Percentiles rank a stretch among this genome's conserved stretches.
Evolutionary conservation across 1,140 invertebrate species (phyloP).

Genomic region (Drosophila sechellia): DNA sequence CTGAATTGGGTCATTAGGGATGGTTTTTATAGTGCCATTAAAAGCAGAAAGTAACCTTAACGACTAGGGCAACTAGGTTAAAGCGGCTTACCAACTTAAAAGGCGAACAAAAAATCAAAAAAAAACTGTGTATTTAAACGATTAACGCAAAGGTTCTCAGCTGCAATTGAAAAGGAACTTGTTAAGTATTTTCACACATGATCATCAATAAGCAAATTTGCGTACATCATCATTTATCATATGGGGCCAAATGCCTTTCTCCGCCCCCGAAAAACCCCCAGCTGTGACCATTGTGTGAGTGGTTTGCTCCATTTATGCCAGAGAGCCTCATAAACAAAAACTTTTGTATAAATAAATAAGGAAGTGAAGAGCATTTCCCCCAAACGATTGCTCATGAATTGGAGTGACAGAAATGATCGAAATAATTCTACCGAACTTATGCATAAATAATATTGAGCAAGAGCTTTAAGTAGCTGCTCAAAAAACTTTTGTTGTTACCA

Average conservation of each 20-base stretch:
- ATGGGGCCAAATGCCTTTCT: slow-evolving; percentile 17
- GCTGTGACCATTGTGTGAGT: slow-evolving; percentile 60
- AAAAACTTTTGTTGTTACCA: slow-evolving; percentile 23
- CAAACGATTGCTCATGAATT: slow-evolving; percentile 31
- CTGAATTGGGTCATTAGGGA: slow-evolving; percentile 69
- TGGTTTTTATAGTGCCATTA: slow-evolving; percentile 66
- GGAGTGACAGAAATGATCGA: neutral
- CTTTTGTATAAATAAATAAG: slow-evolving; percentile 52
- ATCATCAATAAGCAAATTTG: slow-evolving; percentile 75
- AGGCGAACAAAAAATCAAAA: neutral
- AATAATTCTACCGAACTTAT: slow-evolving; percentile 14
- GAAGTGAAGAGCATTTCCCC: slow-evolving; percentile 2
- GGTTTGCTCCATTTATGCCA: slow-evolving; percentile 44
- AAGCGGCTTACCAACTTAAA: neutral
- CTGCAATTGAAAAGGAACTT: slow-evolving; percentile 10
- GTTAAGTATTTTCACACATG: slow-evolving; percentile 34
- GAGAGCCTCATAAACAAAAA: slow-evolving; percentile 53
- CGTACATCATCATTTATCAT: slow-evolving; percentile 70
- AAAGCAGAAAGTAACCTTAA: slow-evolving; percentile 49
- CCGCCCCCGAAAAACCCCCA: slow-evolving; percentile 20
- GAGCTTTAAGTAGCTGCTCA: slow-evolving; percentile 20
- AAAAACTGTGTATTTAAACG: slow-evolving; percentile 20
- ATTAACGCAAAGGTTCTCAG: slow-evolving; percentile 42
- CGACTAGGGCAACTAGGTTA: slow-evolving; percentile 37
- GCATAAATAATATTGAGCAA: slow-evolving; percentile 24